Conservation (phyloP, 2,797 vertebrate genomes). For the Hippocampus kuda region DNA sequence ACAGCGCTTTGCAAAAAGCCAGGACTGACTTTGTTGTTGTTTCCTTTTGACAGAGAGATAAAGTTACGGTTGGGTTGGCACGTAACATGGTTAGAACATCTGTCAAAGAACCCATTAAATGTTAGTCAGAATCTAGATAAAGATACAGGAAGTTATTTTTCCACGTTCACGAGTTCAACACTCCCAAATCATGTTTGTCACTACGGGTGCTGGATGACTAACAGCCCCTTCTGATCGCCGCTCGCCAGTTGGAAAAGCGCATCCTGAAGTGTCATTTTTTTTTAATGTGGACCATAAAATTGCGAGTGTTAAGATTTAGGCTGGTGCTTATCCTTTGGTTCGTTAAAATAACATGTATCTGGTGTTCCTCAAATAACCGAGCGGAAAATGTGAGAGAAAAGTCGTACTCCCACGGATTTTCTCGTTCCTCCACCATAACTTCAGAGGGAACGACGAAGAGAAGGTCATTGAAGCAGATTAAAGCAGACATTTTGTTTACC, state of each 20-base stretch:
- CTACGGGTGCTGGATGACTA: neutral
- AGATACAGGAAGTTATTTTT: slow-evolving; percentile 1
- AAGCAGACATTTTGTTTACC: slow-evolving; percentile 34
- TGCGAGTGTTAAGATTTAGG: neutral
- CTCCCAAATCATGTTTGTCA: neutral
- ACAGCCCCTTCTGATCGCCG: too few relatives aligned
- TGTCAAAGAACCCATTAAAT: neutral
- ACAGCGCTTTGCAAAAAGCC: neutral
- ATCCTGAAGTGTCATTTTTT: neutral
- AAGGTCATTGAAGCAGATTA: slow-evolving; percentile 41
- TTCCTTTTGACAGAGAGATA: neutral
- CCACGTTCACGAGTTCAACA: neutral
- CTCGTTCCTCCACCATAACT: slow-evolving; percentile 18
- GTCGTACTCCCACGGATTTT: slow-evolving; percentile 10
- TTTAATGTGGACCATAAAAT: neutral
- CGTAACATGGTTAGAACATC: too few relatives aligned
- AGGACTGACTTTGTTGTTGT: neutral
- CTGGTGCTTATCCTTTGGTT: neutral
- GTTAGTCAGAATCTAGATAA: neutral
- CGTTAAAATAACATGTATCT: slow-evolving; percentile 2
- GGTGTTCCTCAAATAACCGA: slow-evolving; percentile 7
- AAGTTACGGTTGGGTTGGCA: neutral
- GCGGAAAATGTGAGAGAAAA: neutral
- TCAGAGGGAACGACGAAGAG: slow-evolving; percentile 25
- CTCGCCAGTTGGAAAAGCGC: neutral